A percentile compares a stretch with the other conserved stretches of the same genome.
These are phyloP conservation scores for Gymnodraco acuticeps DNA, from an alignment of 2,797 vertebrate genomes.

Conservation along the genomic window DNA sequence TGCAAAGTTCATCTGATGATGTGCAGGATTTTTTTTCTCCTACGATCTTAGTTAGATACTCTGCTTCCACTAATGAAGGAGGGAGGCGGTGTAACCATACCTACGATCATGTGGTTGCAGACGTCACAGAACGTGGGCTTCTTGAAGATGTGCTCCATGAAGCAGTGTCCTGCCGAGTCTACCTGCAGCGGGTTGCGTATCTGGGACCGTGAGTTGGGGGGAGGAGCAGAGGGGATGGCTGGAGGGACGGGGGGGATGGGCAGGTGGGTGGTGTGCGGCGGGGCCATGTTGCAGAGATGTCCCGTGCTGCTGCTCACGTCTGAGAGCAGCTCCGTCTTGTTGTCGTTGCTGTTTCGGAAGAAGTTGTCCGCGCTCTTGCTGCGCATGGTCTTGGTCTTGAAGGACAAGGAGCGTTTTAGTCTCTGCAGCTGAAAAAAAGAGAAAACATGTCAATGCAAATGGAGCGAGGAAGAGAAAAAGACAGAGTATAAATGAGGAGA, in stretches of 20 bases:
- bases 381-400: slow-evolving; percentile 97
- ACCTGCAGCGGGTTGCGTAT: slow-evolving; percentile 84
- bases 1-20: slow-evolving; percentile 21
- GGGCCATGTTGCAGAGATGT: slow-evolving; percentile 85
- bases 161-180: slow-evolving; percentile 90
- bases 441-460: slow-evolving; percentile 21
- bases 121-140: slow-evolving; percentile 98
- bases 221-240: slow-evolving; percentile 79
- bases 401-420: slow-evolving; percentile 96
- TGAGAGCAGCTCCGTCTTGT: slow-evolving; percentile 89
- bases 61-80: background rate
- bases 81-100: slow-evolving; percentile 82
- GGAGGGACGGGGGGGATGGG: slow-evolving; percentile 83
- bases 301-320: slow-evolving; percentile 91
- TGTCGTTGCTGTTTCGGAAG: slow-evolving; percentile 91
- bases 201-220: slow-evolving; percentile 88
- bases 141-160: slow-evolving; percentile 99
- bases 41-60: slow-evolving; percentile 1
- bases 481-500: slow-evolving; percentile 15
- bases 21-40: slow-evolving; percentile 4
- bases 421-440: slow-evolving; percentile 90
- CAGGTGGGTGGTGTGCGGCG: slow-evolving; percentile 79
- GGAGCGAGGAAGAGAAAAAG: background rate
- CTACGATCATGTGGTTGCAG: slow-evolving; percentile 99
- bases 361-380: slow-evolving; percentile 99